Base-by-base conservation (phyloP, 2,888 invertebrate genomes). In the Philereme vetulata region DNA sequence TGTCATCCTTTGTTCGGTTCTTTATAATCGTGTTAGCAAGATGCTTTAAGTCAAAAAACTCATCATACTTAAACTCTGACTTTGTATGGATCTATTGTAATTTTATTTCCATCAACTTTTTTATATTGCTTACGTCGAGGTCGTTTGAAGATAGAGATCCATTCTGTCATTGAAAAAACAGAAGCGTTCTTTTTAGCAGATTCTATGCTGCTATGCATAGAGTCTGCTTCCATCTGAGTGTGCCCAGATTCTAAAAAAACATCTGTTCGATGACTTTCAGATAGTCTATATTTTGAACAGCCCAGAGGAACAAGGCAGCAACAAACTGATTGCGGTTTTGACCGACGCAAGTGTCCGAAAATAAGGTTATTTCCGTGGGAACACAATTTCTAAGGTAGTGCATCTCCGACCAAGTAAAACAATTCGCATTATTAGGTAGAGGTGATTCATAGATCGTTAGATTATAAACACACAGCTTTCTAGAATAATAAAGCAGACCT, bases 291-390 rank as follows among this genome's bases (percentile, higher is more conserved):
- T 56, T 38, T 51, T 54, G 51, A 4, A 55, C 50, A 8, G 49
- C 55, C 36, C 10, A 56, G 8, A 56, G 35, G 35, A 35, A 5
- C 35, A 35, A 35, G 5, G 35, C 35, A 35, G 35, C 35, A 4
- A 35, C 54, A 42, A 44, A 44, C 44, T 62, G 48, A 43, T 62
- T 62, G 0, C 51, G 55, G 34, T 62, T 58, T 59, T 62, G 58
- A 4, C 62, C 55, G n/a, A 59, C 59, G 8, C n/a, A n/a, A n/a
- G 62, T 63, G 10, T 63, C 62, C 10, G 59, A 63, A 51, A 46
- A 62, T 21, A 62, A 7, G 34, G 46, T 36, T 8, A 57, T 46
- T 51, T 62, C 57, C 3, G 53, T 57, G 7, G 51, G 42, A 36
- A 50, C 5, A 9, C 10, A 10, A 4, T 48, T 34, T 42, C 5